Evolutionary conservation across 2,113 vertebrate species (phyloP).

Genomic region (Peromyscus californicus): DNA sequence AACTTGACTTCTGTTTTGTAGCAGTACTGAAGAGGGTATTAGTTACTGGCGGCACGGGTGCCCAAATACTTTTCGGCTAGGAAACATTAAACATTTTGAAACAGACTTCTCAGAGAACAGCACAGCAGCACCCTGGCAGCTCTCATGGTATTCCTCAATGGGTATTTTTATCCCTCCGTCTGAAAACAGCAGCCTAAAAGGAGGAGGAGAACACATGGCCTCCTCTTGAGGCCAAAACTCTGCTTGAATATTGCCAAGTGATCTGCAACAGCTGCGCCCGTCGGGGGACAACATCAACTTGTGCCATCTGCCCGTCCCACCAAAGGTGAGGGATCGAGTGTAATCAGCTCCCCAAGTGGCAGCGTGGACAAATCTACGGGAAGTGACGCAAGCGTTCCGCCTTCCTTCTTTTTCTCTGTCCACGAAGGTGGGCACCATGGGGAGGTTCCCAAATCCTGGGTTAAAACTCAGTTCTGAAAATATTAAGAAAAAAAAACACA

Average conservation of each 20-base stretch:
- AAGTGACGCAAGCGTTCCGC: not conserved
- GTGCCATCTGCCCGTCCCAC: not conserved
- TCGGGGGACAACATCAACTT: not conserved
- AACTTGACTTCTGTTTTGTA: conserved; percentile 22
- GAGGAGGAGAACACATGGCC: conserved; percentile 59
- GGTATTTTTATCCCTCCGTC: conserved; percentile 54
- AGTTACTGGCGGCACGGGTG: not conserved
- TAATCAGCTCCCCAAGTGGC: not conserved
- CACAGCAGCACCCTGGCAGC: conserved; percentile 41
- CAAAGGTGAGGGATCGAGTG: not conserved
- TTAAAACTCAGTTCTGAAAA: not conserved
- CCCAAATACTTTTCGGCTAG: conserved; percentile 64
- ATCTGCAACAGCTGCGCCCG: conserved; percentile 27
- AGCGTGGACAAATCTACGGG: not conserved
- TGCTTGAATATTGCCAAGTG: conserved; percentile 49
- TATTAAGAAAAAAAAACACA: not conserved
- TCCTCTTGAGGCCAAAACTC: conserved; percentile 55
- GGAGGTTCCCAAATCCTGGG: not conserved
- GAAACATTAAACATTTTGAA: conserved; percentile 71
- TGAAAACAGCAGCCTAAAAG: conserved; percentile 72
- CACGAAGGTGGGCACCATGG: not conserved
- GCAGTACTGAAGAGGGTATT: not conserved
- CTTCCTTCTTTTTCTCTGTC: not conserved
- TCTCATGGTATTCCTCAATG: not conserved
- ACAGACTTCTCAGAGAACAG: conserved; percentile 63